Percentiles rank a stretch among this genome's conserved stretches.
Conservation (phyloP, 2,797 vertebrate genomes). For the Artibeus jamaicensis region DNA sequence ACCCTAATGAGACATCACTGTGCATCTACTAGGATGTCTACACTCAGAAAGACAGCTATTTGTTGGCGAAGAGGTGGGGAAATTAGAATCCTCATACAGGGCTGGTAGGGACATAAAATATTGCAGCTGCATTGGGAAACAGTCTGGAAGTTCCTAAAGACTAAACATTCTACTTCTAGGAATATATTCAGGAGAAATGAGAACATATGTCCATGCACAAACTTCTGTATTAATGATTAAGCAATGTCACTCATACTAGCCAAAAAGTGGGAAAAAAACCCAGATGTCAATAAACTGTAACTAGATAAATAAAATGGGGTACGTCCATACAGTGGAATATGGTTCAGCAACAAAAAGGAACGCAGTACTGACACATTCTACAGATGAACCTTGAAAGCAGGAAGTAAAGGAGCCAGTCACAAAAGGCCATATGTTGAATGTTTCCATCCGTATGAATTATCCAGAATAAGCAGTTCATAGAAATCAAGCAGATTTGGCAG, state of each 20-base stretch:
- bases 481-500: background rate
- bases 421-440: background rate
- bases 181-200: background rate
- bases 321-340: background rate
- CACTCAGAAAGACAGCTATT: background rate
- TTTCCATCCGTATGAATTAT: background rate
- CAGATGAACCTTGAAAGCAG: background rate
- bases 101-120: background rate
- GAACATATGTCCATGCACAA: background rate
- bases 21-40: background rate
- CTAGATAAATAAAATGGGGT: background rate
- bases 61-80: background rate
- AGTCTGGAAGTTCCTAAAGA: background rate
- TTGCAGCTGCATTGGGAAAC: conserved; percentile 2
- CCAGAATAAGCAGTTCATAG: background rate
- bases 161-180: background rate
- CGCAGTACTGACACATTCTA: background rate
- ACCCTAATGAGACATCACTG: background rate
- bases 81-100: background rate
- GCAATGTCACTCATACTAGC: background rate
- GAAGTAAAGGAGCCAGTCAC: background rate
- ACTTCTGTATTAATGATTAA: background rate
- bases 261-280: background rate
- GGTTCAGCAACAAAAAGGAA: background rate
- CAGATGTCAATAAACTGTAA: background rate